phyloP scores from a whole-genome alignment of 2,888 invertebrate species.

The Scrobipalpa atriplicella region DNA sequence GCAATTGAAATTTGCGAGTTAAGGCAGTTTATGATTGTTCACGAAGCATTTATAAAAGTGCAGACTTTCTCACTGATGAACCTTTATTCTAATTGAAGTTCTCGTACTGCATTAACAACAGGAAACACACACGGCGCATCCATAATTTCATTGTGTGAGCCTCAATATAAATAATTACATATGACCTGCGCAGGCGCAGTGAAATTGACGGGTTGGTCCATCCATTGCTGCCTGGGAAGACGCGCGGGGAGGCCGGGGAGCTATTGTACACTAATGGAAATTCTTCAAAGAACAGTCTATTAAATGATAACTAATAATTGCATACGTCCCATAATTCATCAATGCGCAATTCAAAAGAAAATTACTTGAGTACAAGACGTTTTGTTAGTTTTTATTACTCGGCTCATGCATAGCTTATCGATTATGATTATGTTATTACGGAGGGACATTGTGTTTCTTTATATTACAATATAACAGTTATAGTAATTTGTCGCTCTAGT shows the following conservation, averaged over 20 bases:
- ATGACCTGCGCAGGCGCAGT: slow-evolving; percentile 46
- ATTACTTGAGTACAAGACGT: background rate
- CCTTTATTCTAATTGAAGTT: slow-evolving; percentile 17
- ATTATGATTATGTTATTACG: slow-evolving; percentile 10
- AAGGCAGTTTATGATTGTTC: background rate
- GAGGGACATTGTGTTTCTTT: slow-evolving; percentile 9
- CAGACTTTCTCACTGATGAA: slow-evolving; percentile 7
- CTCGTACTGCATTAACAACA: slow-evolving; percentile 42
- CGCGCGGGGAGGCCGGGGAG: slow-evolving; percentile 35
- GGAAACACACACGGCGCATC: slow-evolving; percentile 49
- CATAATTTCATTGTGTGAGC: slow-evolving; percentile 58
- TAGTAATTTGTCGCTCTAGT: slow-evolving; percentile 26
- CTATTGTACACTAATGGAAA: slow-evolving; percentile 53
- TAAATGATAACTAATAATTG: slow-evolving; percentile 50
- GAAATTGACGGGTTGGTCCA: slow-evolving; percentile 45
- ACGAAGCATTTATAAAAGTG: slow-evolving; percentile 5
- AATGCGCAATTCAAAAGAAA: slow-evolving; percentile 22
- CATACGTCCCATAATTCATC: slow-evolving; percentile 30
- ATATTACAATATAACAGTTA: slow-evolving; percentile 19
- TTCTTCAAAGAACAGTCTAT: slow-evolving; percentile 47
- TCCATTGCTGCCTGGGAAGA: slow-evolving; percentile 50
- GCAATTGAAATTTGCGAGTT: background rate
- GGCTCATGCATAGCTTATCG: slow-evolving; percentile 8
- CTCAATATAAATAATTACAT: slow-evolving; percentile 56
- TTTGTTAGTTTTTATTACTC: slow-evolving; percentile 2